Conservation (phyloP, 2,888 invertebrate species). For the Heteromurus nitidus region DNA sequence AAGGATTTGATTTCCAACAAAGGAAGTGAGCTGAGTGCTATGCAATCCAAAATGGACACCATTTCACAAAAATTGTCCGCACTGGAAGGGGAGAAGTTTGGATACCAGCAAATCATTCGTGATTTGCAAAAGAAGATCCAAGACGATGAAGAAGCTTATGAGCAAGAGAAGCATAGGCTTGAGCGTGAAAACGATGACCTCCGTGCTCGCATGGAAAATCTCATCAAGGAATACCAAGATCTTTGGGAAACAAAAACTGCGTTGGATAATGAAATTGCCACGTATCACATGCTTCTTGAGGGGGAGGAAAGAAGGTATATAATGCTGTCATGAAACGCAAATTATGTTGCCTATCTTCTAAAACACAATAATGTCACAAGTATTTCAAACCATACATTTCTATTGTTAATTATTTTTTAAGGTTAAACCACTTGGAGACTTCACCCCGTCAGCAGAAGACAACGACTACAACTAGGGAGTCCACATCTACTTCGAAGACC, state of each 20-base stretch:
- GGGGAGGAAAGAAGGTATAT: conserved; percentile 68
- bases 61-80: conserved; percentile 64
- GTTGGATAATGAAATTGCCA: conserved; percentile 70
- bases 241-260: conserved; percentile 69
- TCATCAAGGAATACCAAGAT: conserved; percentile 68
- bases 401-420: no score
- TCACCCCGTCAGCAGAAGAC: conserved; percentile 49
- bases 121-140: conserved; percentile 68
- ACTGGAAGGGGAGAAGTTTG: conserved; percentile 68
- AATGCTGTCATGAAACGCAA: conserved; percentile 1
- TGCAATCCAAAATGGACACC: conserved; percentile 65
- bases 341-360: no score
- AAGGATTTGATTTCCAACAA: conserved; percentile 62
- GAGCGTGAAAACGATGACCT: conserved; percentile 68
- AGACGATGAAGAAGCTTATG: conserved; percentile 63
- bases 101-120: conserved; percentile 68
- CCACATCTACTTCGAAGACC: conserved; percentile 59
- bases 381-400: no score
- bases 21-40: conserved; percentile 56
- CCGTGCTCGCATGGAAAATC: conserved; percentile 65
- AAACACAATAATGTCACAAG: no score
- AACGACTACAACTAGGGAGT: conserved; percentile 59
- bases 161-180: conserved; percentile 57
- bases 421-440: conserved; percentile 39
- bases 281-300: conserved; percentile 69